Percentiles rank a stretch among this genome's conserved stretches.
phyloP scores from a whole-genome alignment of 2,888 invertebrate species.

The Drosophila antonietae region DNA sequence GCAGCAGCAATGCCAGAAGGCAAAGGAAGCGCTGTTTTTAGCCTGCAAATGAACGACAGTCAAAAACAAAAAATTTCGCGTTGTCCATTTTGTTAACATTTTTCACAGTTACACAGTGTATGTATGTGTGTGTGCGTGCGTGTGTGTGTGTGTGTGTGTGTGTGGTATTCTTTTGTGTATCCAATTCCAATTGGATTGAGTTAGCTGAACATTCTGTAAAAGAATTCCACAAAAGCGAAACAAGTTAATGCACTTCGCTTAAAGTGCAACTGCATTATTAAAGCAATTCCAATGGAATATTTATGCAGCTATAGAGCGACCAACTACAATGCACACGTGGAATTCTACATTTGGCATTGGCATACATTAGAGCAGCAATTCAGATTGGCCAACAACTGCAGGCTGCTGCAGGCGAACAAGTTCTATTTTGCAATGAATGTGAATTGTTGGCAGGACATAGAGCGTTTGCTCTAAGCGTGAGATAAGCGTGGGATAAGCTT shows the following conservation, averaged over 20 bases:
- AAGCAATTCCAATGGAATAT: not conserved
- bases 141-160: conserved; percentile 13
- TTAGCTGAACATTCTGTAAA: conserved; percentile 1
- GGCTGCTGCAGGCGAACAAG: not conserved
- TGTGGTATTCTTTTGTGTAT: conserved; percentile 20
- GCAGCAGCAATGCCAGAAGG: conserved; percentile 16
- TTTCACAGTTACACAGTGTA: conserved; percentile 22
- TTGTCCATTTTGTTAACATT: conserved; percentile 73
- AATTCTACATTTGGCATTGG: not conserved
- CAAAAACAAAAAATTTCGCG: conserved; percentile 34
- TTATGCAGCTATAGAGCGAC: not conserved
- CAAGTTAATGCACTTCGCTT: conserved; percentile 29
- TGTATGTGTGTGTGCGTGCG: not conserved
- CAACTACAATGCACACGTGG: not conserved
- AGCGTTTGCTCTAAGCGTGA: not conserved
- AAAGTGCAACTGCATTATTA: conserved; percentile 10
- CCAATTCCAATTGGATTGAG: conserved; percentile 41
- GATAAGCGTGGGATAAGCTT: too few relatives aligned
- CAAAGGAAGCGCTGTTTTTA: conserved; percentile 23
- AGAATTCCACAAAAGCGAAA: not conserved
- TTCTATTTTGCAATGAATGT: not conserved
- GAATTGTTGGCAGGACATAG: not conserved
- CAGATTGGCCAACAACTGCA: not conserved
- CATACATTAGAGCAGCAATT: not conserved
- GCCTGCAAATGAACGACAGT: conserved; percentile 21